A percentile compares a stretch with the other conserved stretches of the same genome.
These are phyloP conservation scores for Lasioglossum marginatum DNA, from an alignment of 2,888 invertebrate genomes.

Conservation along the genomic window DNA sequence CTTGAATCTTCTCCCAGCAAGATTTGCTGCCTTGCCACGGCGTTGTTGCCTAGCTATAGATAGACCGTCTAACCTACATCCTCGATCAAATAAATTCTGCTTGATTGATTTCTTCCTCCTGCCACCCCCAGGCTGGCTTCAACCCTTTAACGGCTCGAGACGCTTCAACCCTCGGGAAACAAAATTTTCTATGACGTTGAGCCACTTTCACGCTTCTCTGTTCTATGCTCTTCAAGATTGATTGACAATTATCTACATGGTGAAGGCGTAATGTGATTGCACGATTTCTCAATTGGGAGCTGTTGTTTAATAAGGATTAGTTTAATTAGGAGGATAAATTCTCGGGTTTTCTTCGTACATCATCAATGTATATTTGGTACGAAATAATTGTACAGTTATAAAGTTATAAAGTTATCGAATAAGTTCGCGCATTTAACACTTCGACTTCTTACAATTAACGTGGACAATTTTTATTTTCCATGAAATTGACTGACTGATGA, in stretches of 20 bases:
- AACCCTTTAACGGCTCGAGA: not conserved
- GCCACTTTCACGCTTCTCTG: not conserved
- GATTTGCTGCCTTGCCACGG: slow-evolving; percentile 33
- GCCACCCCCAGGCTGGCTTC: not conserved
- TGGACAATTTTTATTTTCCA: too few species aligned
- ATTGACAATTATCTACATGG: not conserved
- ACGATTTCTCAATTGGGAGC: not conserved
- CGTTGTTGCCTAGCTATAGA: slow-evolving; percentile 33
- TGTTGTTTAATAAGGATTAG: not conserved
- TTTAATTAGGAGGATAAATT: too few species aligned
- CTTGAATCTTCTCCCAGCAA: slow-evolving; percentile 50
- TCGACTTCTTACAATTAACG: too few species aligned
- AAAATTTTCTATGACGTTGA: not conserved
- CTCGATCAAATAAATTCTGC: not conserved
- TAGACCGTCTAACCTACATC: not conserved
- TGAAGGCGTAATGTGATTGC: not conserved
- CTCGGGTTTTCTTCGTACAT: too few species aligned
- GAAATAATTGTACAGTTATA: not conserved
- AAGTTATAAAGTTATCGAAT: not conserved
- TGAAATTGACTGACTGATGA: too few species aligned
- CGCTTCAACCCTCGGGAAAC: not conserved
- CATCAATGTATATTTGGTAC: not conserved
- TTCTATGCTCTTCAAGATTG: not conserved
- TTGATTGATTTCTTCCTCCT: slow-evolving; percentile 4
- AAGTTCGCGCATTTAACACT: not conserved